Evolutionary conservation across 2,113 vertebrate species (phyloP), one percentile per base, ranked within the genome.

Genomic region (Xiphophorus hellerii): DNA sequence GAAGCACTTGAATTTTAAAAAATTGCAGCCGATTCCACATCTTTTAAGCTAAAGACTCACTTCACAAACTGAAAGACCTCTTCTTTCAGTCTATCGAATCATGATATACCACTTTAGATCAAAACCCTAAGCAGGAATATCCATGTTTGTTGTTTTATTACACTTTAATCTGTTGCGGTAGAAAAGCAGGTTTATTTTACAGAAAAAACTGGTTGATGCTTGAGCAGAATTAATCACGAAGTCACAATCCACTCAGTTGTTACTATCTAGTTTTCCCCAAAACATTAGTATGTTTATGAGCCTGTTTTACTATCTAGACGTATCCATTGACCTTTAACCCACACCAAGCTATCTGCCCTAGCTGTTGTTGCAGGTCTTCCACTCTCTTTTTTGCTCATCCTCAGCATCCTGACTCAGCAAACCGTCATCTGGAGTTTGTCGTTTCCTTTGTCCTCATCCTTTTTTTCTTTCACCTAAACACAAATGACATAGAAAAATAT

Each of bases 361-460:
- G 65, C 1, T 54, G 22, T 7, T 14, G 58, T 51, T 61, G 1
- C 28, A 79, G 71, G 81, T 28, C 76, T 79, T 69, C 60, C 63
- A 39, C 25, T 25, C 66, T 65, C 44, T 20, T 27, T 25, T 65
- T 42, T 76, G 22, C 15, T 35, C 33, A 31, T 31, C 58, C 60
- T 39, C 62, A 44, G 37, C 33, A 39, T 58, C 39, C 37, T 93
- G 88, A 91, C 90, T 89, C 89, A 91, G 85, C 88, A 87, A 87
- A 79, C 83, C 80, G 74, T 80, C 61, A 61, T 76, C 75, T 63
- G 60, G 31, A 68, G 62, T 65, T n/a, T 62, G 60, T 25, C 67
- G 27, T 20, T 64, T 66, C 51, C 74, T 83, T 81, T 90, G 84
- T 90, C 73, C 82, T 31, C 31, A 1, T 17, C 6, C 54, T 69